phyloP scores from a whole-genome alignment of 2,113 vertebrate genomes.

The Chaenocephalus aceratus region DNA sequence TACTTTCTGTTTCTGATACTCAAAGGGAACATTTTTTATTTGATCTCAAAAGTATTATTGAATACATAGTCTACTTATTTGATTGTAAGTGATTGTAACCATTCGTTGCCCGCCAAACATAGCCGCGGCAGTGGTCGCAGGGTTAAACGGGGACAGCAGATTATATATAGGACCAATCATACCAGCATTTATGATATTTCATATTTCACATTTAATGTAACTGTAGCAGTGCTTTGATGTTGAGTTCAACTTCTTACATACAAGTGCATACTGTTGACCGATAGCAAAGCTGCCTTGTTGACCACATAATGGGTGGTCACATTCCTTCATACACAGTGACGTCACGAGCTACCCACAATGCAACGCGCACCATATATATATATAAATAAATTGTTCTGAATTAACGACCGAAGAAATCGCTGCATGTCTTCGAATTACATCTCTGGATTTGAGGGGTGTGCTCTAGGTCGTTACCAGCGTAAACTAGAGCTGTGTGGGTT shows the following conservation, averaged over 20 bases:
- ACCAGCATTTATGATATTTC: not conserved
- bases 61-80: not conserved
- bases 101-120: not conserved
- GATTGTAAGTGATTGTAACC: not conserved
- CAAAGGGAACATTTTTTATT: not conserved
- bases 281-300: not conserved
- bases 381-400: no score
- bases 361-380: no score
- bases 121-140: not conserved
- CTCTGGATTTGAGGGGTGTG: no score
- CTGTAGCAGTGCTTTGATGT: not conserved
- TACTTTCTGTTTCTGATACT: not conserved
- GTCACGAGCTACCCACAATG: no score
- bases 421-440: no score
- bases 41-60: not conserved
- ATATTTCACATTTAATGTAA: not conserved
- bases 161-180: not conserved
- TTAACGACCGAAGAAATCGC: no score
- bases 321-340: not conserved
- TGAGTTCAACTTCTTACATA: not conserved
- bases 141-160: not conserved
- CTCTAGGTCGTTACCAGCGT: no score
- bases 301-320: conserved; percentile 15
- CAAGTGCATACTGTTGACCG: not conserved
- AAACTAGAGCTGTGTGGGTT: no score